Evolutionary conservation across 2,113 vertebrate species (phyloP).

Genomic region (Nansenia antarctica): DNA sequence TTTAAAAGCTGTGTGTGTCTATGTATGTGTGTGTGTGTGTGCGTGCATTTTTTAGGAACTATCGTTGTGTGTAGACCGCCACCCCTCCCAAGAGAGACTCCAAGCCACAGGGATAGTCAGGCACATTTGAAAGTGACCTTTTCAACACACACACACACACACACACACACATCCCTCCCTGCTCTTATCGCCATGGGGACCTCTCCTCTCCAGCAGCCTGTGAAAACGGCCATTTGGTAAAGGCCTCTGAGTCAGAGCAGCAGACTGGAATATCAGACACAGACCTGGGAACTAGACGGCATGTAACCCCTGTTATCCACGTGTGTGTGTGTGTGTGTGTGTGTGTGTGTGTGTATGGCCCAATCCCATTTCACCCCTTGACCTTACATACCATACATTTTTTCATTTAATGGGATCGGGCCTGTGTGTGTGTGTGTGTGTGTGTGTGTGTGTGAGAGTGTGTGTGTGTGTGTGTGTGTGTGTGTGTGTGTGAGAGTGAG

Average conservation of each 20-base stretch:
- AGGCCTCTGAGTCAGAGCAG: conserved; percentile 8
- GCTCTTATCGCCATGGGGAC: not conserved
- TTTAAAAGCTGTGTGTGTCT: too few relatives aligned
- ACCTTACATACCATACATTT: too few relatives aligned
- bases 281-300: conserved; percentile 23
- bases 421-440: too few relatives aligned
- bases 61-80: not conserved
- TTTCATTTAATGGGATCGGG: too few relatives aligned
- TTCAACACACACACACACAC: too few relatives aligned
- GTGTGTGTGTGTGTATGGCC: too few relatives aligned
- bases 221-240: conserved; percentile 39
- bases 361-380: too few relatives aligned
- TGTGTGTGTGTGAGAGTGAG: too few relatives aligned
- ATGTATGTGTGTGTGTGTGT: not conserved
- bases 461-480: too few relatives aligned
- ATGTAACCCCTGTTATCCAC: conserved; percentile 15
- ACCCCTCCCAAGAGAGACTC: conserved; percentile 11
- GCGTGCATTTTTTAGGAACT: conserved; percentile 1
- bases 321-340: too few relatives aligned
- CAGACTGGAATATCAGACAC: not conserved
- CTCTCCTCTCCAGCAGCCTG: conserved; percentile 20
- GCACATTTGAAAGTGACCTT: conserved; percentile 23
- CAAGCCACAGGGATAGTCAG: not conserved
- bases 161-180: too few relatives aligned
- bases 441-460: too few relatives aligned